phyloP scores from a whole-genome alignment of 2,888 invertebrate species.

The Atethmia centrago region DNA sequence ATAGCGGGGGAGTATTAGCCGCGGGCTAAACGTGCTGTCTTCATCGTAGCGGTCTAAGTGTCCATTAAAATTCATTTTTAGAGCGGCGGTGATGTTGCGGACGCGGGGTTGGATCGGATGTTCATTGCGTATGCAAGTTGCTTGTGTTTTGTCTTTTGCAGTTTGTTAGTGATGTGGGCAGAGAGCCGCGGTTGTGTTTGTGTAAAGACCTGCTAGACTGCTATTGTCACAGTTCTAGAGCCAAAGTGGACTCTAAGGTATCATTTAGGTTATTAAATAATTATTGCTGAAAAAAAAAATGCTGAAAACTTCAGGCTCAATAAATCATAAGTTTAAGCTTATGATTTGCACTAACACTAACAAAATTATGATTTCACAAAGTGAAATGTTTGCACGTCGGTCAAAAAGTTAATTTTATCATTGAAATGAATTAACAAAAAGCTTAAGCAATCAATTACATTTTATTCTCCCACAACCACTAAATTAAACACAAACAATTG shows the following conservation, averaged over 20 bases:
- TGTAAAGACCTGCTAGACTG: no score
- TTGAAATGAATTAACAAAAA: not conserved
- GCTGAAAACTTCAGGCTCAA: no score
- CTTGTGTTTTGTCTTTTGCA: constrained; percentile 54
- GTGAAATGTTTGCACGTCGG: not conserved
- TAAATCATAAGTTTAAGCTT: no score
- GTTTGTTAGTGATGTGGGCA: constrained; percentile 29
- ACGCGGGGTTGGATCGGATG: constrained; percentile 51
- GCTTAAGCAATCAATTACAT: constrained; percentile 2
- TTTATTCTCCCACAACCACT: not conserved
- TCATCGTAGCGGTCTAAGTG: constrained; percentile 83
- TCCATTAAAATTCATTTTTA: constrained; percentile 88
- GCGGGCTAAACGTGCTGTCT: constrained; percentile 75
- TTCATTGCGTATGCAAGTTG: constrained; percentile 53
- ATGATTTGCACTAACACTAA: no score
- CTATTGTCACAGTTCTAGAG: no score
- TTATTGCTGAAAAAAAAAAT: no score
- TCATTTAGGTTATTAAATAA: no score
- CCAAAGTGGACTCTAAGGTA: not conserved
- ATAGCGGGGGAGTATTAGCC: constrained; percentile 68
- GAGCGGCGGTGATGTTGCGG: constrained; percentile 69
- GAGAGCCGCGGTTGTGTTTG: not conserved
- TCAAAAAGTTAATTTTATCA: not conserved
- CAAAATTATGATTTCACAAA: not conserved
- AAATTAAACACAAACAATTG: constrained; percentile 33